Percentiles rank a stretch among this genome's conserved stretches.
Conservation (phyloP, 2,797 vertebrate species). For the Lerista edwardsae region DNA sequence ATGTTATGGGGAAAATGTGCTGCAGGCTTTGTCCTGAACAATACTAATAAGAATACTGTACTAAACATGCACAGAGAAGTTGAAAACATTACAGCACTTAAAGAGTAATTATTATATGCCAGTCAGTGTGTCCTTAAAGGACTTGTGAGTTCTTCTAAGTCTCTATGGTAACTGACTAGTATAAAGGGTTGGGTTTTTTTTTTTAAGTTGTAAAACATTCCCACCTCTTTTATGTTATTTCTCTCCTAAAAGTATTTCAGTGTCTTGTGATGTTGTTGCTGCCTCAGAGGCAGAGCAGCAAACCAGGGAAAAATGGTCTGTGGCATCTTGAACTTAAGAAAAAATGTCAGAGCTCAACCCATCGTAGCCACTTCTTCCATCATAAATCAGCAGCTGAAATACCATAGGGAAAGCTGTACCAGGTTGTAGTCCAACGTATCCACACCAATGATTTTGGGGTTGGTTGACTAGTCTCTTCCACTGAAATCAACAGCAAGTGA, state of each 20-base stretch:
- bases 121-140: slow-evolving; percentile 57
- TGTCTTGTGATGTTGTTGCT: slow-evolving; percentile 36
- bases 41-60: slow-evolving; percentile 46
- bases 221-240: slow-evolving; percentile 4
- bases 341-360: slow-evolving; percentile 28
- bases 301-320: not conserved
- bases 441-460: not conserved
- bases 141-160: slow-evolving; percentile 54
- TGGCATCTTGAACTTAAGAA: slow-evolving; percentile 18
- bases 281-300: slow-evolving; percentile 16
- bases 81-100: slow-evolving; percentile 33
- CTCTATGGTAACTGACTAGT: slow-evolving; percentile 43
- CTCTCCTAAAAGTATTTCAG: slow-evolving; percentile 43
- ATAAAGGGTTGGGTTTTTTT: slow-evolving; percentile 29
- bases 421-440: not conserved
- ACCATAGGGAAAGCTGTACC: not conserved
- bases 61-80: slow-evolving; percentile 36
- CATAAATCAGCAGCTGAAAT: slow-evolving; percentile 31
- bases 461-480: not conserved
- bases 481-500: not conserved
- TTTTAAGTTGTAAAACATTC: slow-evolving; percentile 33
- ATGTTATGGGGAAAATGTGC: slow-evolving; percentile 11
- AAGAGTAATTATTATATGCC: slow-evolving; percentile 49
- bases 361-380: slow-evolving; percentile 17
- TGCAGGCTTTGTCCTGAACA: slow-evolving; percentile 49